Conservation (phyloP, 2,113 vertebrate genomes). For the Corythornis cristatus region DNA sequence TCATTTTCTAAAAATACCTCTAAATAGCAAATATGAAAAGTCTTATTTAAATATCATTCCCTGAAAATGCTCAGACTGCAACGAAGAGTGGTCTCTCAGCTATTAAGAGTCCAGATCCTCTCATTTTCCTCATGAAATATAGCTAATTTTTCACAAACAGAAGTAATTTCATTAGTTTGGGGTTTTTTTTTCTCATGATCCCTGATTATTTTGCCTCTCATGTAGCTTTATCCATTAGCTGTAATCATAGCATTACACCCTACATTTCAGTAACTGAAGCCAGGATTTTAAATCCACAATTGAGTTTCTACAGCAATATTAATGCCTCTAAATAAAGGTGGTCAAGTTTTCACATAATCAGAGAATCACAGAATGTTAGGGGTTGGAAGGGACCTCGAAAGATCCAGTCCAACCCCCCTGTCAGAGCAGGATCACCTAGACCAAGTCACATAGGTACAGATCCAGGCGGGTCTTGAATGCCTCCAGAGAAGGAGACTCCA, state of each 20-base stretch:
- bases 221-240: background rate
- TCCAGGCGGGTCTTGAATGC: no score
- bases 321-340: background rate
- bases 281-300: background rate
- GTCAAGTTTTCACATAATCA: background rate
- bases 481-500: no score
- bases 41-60: background rate
- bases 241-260: background rate
- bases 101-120: background rate
- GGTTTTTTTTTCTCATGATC: background rate
- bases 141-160: background rate
- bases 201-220: background rate
- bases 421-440: no score
- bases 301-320: background rate
- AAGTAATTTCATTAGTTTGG: background rate
- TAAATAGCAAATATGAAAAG: background rate
- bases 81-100: background rate
- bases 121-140: background rate
- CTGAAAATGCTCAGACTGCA: background rate
- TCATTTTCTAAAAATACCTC: slow-evolving; percentile 49
- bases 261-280: background rate
- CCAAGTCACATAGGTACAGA: no score
- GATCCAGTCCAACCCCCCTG: no score
- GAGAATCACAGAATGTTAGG: no score
- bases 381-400: no score